phyloP scores from a whole-genome alignment of 2,888 invertebrate species.

The Leptinotarsa tumamoca region DNA sequence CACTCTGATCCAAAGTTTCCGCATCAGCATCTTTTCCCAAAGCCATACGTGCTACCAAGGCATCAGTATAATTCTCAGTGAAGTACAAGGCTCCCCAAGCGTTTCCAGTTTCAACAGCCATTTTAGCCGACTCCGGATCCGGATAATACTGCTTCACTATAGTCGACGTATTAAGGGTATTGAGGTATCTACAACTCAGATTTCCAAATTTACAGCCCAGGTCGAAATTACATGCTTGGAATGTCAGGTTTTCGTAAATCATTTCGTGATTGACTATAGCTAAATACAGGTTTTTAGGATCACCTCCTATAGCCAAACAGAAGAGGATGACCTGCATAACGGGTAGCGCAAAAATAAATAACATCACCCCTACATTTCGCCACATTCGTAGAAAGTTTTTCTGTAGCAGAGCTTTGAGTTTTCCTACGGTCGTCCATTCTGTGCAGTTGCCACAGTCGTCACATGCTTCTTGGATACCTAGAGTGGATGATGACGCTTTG shows the following conservation, averaged over 20 bases:
- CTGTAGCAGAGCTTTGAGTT: conserved; percentile 85
- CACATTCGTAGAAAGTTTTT: conserved; percentile 93
- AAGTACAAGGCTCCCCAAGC: conserved; percentile 93
- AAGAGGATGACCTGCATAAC: conserved; percentile 93
- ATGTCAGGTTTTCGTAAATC: conserved; percentile 63
- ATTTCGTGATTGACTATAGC: conserved; percentile 82
- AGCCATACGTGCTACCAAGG: conserved; percentile 83
- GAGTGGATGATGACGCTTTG: conserved; percentile 48
- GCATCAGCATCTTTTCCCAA: conserved; percentile 86
- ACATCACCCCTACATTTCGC: conserved; percentile 92
- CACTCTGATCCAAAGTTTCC: conserved; percentile 87
- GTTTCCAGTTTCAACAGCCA: conserved; percentile 80
- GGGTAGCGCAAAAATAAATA: conserved; percentile 94
- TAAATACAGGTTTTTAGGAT: conserved; percentile 84
- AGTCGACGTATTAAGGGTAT: conserved; percentile 67
- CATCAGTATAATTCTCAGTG: conserved; percentile 90
- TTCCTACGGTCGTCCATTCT: conserved; percentile 83
- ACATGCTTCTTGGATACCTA: conserved; percentile 69
- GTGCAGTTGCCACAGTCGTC: conserved; percentile 69
- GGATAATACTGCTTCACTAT: conserved; percentile 79
- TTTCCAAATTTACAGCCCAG: conserved; percentile 77
- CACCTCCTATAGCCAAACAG: conserved; percentile 91
- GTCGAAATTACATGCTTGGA: conserved; percentile 59
- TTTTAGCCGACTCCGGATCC: conserved; percentile 74
- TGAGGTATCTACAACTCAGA: conserved; percentile 78